phyloP scores from a whole-genome alignment of 2,888 invertebrate species.

The Caenorhabditis japonica region DNA sequence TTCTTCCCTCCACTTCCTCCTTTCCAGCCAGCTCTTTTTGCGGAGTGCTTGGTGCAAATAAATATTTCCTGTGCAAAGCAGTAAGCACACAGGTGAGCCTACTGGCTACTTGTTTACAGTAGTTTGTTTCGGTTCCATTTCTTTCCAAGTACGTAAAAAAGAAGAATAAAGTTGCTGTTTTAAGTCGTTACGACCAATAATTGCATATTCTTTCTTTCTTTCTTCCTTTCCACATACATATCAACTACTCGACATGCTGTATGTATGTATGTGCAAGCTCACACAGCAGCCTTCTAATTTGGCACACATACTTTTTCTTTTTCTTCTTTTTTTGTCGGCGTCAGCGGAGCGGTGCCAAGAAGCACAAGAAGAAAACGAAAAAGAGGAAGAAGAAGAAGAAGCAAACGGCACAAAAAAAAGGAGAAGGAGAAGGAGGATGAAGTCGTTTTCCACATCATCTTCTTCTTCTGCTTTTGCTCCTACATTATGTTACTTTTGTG shows the following conservation, averaged over 20 bases:
- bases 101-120: no score
- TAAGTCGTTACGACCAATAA: conserved; percentile 49
- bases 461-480: conserved; percentile 8
- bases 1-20: not conserved
- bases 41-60: no score
- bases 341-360: conserved; percentile 25
- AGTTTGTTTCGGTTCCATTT: no score
- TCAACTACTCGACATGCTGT: conserved; percentile 13
- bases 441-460: conserved; percentile 35
- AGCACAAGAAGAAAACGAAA: conserved; percentile 13
- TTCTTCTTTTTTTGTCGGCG: conserved; percentile 16
- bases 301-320: conserved; percentile 37
- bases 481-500: conserved; percentile 28
- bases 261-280: not conserved
- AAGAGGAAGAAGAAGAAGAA: conserved; percentile 6
- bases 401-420: not conserved
- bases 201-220: conserved; percentile 38
- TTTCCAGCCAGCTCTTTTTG: no score
- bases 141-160: no score
- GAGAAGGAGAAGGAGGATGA: conserved; percentile 22
- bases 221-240: conserved; percentile 31
- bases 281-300: conserved; percentile 36
- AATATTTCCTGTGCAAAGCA: no score
- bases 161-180: not conserved
- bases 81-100: no score